Evolutionary conservation across 2,888 invertebrate species (phyloP).

Genomic region (Elmis aenea): DNA sequence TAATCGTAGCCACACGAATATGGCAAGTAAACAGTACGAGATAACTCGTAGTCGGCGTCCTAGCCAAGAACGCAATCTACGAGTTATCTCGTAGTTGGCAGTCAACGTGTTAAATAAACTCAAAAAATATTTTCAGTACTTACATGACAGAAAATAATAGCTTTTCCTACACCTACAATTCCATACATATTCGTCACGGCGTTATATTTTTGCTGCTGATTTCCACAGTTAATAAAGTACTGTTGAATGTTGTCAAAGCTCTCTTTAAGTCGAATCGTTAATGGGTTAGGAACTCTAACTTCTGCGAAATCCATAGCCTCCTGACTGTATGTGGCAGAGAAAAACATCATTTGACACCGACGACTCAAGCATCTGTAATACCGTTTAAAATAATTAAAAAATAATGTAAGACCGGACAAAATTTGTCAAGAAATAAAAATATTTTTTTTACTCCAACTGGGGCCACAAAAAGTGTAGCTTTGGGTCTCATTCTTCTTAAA

Average conservation of each 20-base stretch:
- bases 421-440: no score
- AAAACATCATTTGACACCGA: conserved; percentile 95
- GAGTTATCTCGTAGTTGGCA: no score
- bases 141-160: conserved; percentile 95
- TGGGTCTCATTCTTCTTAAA: no score
- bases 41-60: no score
- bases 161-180: conserved; percentile 92
- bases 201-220: conserved; percentile 82
- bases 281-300: conserved; percentile 86
- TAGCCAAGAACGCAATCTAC: no score
- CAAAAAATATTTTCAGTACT: no score
- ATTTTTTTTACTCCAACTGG: no score
- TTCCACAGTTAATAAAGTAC: conserved; percentile 86
- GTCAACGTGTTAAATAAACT: no score
- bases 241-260: conserved; percentile 95
- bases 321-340: conserved; percentile 94
- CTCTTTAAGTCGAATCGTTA: conserved; percentile 81
- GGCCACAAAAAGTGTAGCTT: no score
- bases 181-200: conserved; percentile 96
- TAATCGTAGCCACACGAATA: no score
- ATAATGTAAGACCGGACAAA: no score
- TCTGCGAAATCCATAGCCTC: conserved; percentile 96
- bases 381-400: not conserved
- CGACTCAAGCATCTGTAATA: conserved; percentile 55
- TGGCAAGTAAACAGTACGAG: no score